phyloP scores from a whole-genome alignment of 2,797 vertebrate genomes.

The Amniataba percoides region DNA sequence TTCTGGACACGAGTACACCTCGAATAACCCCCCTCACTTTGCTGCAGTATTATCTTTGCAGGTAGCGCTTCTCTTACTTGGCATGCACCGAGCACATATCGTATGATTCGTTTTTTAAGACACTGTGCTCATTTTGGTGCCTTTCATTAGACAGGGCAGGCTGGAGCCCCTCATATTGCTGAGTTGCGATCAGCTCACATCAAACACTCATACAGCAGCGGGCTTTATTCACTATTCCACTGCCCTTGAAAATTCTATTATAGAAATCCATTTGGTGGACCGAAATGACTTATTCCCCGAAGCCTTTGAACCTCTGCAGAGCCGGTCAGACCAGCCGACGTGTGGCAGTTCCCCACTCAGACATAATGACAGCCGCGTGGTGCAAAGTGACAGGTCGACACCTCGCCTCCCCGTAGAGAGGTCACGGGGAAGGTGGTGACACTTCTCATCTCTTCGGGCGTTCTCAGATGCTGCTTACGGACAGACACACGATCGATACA shows the following conservation, averaged over 20 bases:
- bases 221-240: slow-evolving; percentile 66
- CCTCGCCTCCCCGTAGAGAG: slow-evolving; percentile 55
- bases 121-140: slow-evolving; percentile 40
- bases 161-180: slow-evolving; percentile 42
- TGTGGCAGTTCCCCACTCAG: slow-evolving; percentile 51
- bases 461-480: slow-evolving; percentile 24
- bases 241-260: slow-evolving; percentile 80
- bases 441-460: slow-evolving; percentile 41
- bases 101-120: slow-evolving; percentile 55
- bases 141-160: slow-evolving; percentile 44
- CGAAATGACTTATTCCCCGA: slow-evolving; percentile 74
- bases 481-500: slow-evolving; percentile 56
- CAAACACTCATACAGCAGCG: slow-evolving; percentile 57
- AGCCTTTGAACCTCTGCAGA: slow-evolving; percentile 70
- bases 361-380: slow-evolving; percentile 57
- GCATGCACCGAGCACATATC: slow-evolving; percentile 4
- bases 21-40: neutral
- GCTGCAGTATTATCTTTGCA: neutral
- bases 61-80: neutral
- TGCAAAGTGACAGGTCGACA: slow-evolving; percentile 64
- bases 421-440: slow-evolving; percentile 56
- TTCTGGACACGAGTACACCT: neutral
- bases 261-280: slow-evolving; percentile 76
- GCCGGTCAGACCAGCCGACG: slow-evolving; percentile 51
- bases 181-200: slow-evolving; percentile 71